phyloP scores from a whole-genome alignment of 53 echinoderm and acorn worm genomes.

The Holothuria leucospilota region DNA sequence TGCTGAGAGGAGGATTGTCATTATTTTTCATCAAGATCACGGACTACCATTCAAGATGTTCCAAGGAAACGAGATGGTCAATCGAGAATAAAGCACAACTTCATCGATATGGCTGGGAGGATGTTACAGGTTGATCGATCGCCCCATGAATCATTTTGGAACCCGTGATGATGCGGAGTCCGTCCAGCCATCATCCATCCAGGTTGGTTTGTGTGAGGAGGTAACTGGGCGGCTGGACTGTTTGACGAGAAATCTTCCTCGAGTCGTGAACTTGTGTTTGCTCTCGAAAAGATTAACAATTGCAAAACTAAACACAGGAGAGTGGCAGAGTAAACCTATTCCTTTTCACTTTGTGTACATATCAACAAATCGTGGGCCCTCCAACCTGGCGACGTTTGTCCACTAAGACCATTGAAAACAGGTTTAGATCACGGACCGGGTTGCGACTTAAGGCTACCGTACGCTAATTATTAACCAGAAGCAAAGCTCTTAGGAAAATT shows the following conservation, averaged over 20 bases:
- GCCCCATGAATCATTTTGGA: constrained; percentile 13
- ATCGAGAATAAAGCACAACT: too few relatives aligned
- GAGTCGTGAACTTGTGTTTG: constrained; percentile 7
- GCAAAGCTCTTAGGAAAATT: constrained; percentile 28
- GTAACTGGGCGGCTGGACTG: too few relatives aligned
- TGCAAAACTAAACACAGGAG: neutral
- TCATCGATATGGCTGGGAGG: neutral
- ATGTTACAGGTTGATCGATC: constrained; percentile 12
- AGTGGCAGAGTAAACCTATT: constrained; percentile 32
- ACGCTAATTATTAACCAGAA: constrained; percentile 40
- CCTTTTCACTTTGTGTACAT: constrained; percentile 38
- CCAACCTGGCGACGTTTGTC: constrained; percentile 6
- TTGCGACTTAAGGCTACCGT: constrained; percentile 42
- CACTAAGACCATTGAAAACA: neutral
- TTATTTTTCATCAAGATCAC: too few relatives aligned
- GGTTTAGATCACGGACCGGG: constrained; percentile 32
- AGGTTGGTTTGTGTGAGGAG: too few relatives aligned
- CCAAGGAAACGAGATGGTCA: too few relatives aligned
- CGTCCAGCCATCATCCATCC: too few relatives aligned
- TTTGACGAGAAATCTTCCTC: too few relatives aligned
- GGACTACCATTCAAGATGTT: too few relatives aligned
- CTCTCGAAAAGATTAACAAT: constrained; percentile 25
- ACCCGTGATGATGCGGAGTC: neutral
- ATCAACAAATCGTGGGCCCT: constrained; percentile 26
- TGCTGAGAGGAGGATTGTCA: too few relatives aligned